Base-by-base conservation (phyloP, 2,113 vertebrate species). In the Sprattus sprattus region DNA sequence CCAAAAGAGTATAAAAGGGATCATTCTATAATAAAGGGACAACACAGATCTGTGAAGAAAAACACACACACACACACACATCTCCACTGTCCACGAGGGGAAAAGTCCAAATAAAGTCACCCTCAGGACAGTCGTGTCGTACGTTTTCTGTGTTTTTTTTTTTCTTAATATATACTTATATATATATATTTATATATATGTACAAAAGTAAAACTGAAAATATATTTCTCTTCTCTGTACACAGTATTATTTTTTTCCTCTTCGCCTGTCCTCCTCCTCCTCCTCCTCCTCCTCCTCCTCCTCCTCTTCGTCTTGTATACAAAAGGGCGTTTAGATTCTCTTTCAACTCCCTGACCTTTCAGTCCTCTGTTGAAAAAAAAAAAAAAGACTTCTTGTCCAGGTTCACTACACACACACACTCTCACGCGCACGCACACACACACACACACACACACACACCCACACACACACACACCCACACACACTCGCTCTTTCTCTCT, bases 201-300 rank as follows among this genome's bases (percentile, higher is more conserved):
- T 64, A 99, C 98, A 99, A 99, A 99, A 97, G 97, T 99, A 97
- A 97, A 98, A 98, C 98, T 97, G 97, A 99, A 99, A 99, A 99
- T 99, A 99, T 97, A 99, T 98, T 98, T 97, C 96, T 99, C 96
- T 98, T 99, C 97, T 99, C 98, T 99, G 98, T 99, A 99, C 98
- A 99, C 95, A 95, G 93, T 93, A 92, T 93, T 92, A 90, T 94
- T 96, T 92, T 93, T 92, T 93, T 90, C 60, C 60, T 86, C 54
- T 87, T 84, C 94, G 94, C 93, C 50, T 82, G 90, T 85, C 91
- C 90, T 92, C 88, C 60, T 64, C 5, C 4, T 81, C 88, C 87
- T 89, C 88, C 88, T 94, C 89, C 90, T 85, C 91, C 90, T 92
- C 88, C 60, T 64, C 5, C 4, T 81, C 88, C 87, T 89, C 88